Base-by-base conservation (phyloP, 1,140 invertebrate species). In the Stegodyphus dumicola region DNA sequence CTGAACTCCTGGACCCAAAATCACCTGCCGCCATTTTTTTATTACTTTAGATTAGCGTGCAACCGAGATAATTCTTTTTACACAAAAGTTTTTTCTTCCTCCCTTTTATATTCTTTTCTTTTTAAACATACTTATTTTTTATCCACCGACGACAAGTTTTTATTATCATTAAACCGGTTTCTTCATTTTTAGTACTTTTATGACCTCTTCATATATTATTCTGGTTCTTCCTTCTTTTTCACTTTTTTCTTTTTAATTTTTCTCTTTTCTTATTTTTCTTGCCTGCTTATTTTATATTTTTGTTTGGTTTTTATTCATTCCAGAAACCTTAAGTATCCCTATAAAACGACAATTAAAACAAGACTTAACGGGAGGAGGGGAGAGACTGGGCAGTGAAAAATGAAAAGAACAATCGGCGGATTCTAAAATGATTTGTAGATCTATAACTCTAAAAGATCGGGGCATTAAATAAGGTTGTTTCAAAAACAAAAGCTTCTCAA, bases 111-210 rank as follows among this genome's bases (percentile, higher is more conserved):
- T 71, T 83, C 65, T 83, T 75, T 75, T 83, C 65, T 69, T 81
- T 81, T 66, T 74, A 83, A 70, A 80, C 54, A 80, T 65, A 67
- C 69, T 60, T 60, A 10, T 80, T 80, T 78, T 80, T 80, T 80
- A 51, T 15, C 60, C 71, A 67, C 54, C 71, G 51, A 75, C 80
- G 80, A 83, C 80, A 83, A 83, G 80, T 83, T 83, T 83, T 83
- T 83, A 83, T 83, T 83, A 83, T 83, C 71, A 83, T 83, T 83
- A 83, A 83, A 83, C 80, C 80, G 80, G 80, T 83, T 83, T 83
- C 71, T 83, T 75, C 80, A 75, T 83, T 83, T 83, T 83, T 83
- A 83, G 80, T 74, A 66, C 80, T 83, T 75, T 83, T 83, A 75
- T 83, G 80, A 83, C 80, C 80, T 83, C 78, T 75, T 83, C 80